Evolutionary conservation across 2,888 invertebrate species (phyloP).

Genomic region (Limnephilus marmoratus): DNA sequence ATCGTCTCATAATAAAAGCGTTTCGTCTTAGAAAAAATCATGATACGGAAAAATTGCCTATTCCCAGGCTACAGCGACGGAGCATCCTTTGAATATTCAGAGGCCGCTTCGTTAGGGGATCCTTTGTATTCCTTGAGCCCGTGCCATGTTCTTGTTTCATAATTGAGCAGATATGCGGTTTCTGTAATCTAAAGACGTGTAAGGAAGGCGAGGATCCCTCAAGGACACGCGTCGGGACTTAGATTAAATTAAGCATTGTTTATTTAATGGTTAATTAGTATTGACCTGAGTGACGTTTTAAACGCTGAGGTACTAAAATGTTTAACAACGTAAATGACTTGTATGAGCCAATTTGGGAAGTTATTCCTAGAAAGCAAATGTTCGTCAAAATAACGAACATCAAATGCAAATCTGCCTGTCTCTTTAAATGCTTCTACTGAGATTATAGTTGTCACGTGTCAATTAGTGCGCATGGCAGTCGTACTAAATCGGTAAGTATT

Average conservation of each 20-base stretch:
- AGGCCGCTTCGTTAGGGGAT: slow-evolving; percentile 36
- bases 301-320: neutral
- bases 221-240: neutral
- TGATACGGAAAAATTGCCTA: neutral
- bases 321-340: too few species aligned
- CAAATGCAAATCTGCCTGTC: too few species aligned
- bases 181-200: neutral
- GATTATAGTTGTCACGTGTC: too few species aligned
- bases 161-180: slow-evolving; percentile 14
- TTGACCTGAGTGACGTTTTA: neutral
- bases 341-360: neutral
- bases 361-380: too few species aligned
- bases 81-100: slow-evolving; percentile 43
- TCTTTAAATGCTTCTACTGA: too few species aligned
- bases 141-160: slow-evolving; percentile 13
- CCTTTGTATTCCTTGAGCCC: slow-evolving; percentile 38
- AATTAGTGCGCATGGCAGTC: too few species aligned
- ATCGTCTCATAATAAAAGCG: neutral
- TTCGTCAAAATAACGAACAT: too few species aligned
- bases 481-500: too few species aligned
- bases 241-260: neutral
- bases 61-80: neutral
- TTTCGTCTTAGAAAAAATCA: slow-evolving; percentile 14
- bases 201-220: neutral
- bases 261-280: neutral